These are phyloP conservation scores for Chrysolina haemoptera DNA, from an alignment of 2,888 invertebrate species.

Conservation along the genomic window DNA sequence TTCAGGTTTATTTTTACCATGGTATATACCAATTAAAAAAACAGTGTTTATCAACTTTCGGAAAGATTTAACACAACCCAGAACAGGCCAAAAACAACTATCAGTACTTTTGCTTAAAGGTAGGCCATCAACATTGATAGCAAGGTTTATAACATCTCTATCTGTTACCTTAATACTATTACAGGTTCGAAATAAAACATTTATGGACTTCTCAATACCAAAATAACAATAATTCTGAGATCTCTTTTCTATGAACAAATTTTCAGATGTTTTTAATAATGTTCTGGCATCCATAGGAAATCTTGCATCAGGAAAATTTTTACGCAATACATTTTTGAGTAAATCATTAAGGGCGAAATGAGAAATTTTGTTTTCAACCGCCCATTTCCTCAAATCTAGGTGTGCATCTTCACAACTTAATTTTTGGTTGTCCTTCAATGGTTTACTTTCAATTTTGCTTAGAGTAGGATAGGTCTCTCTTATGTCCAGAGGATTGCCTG, in stretches of 20 bases:
- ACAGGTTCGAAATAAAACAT: constrained; percentile 32
- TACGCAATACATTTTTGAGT: constrained; percentile 33
- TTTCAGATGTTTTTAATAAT: constrained; percentile 37
- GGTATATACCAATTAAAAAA: constrained; percentile 37
- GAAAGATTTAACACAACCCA: constrained; percentile 38
- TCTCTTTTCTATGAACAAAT: constrained; percentile 25
- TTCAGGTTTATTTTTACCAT: constrained; percentile 40
- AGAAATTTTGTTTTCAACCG: constrained; percentile 32
- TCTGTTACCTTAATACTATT: constrained; percentile 33
- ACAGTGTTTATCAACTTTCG: constrained; percentile 36
- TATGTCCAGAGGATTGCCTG: constrained; percentile 14
- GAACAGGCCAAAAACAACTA: constrained; percentile 40
- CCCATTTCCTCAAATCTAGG: constrained; percentile 37
- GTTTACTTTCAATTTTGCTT: constrained; percentile 18
- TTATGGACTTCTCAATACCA: constrained; percentile 40
- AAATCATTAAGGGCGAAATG: constrained; percentile 36
- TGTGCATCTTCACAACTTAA: constrained; percentile 25
- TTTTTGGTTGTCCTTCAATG: constrained; percentile 22
- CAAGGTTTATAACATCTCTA: constrained; percentile 34
- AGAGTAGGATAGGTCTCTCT: constrained; percentile 18
- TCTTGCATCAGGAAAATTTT: constrained; percentile 35
- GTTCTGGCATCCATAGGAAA: constrained; percentile 40
- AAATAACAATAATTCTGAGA: constrained; percentile 37
- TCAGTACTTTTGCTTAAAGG: constrained; percentile 42
- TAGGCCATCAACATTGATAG: constrained; percentile 41